Evolutionary conservation across 2,797 vertebrate species (phyloP).

Genomic region (Poecile montanus): DNA sequence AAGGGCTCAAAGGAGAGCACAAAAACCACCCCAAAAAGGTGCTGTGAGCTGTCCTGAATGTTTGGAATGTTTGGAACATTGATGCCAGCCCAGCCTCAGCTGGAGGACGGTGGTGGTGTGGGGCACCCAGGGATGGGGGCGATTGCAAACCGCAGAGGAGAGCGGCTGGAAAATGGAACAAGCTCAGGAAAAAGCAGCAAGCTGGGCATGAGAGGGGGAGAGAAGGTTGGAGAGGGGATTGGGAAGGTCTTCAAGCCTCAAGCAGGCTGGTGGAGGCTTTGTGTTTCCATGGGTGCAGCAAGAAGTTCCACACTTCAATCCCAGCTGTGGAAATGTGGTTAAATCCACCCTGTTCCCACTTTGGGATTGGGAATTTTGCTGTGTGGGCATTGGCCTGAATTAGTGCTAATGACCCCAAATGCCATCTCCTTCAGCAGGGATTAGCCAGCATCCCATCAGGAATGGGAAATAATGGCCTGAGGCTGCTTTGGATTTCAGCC

Average conservation of each 20-base stretch:
- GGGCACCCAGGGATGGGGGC: not conserved
- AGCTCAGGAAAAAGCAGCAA: fast-evolving
- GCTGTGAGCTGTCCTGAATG: not conserved
- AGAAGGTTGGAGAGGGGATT: not conserved
- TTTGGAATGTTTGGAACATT: too few species aligned
- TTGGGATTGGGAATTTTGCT: not conserved
- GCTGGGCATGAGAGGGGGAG: not conserved
- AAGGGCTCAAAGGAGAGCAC: not conserved
- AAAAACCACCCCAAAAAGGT: not conserved
- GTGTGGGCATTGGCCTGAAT: fast-evolving
- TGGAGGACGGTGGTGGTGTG: not conserved
- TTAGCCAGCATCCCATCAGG: not conserved
- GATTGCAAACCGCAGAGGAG: fast-evolving
- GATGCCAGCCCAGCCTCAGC: not conserved
- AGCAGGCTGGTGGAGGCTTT: not conserved
- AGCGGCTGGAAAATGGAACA: not conserved
- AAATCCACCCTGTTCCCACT: not conserved
- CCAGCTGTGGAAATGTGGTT: not conserved
- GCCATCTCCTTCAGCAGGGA: not conserved
- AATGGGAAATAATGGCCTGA: not conserved
- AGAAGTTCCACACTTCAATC: not conserved
- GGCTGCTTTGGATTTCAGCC: not conserved
- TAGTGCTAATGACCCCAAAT: not conserved
- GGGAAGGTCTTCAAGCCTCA: not conserved
- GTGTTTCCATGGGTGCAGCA: not conserved